Percentiles rank a stretch among this genome's conserved stretches.
phyloP scores from a whole-genome alignment of 2,797 vertebrate species.

The Chiroxiphia lanceolata region DNA sequence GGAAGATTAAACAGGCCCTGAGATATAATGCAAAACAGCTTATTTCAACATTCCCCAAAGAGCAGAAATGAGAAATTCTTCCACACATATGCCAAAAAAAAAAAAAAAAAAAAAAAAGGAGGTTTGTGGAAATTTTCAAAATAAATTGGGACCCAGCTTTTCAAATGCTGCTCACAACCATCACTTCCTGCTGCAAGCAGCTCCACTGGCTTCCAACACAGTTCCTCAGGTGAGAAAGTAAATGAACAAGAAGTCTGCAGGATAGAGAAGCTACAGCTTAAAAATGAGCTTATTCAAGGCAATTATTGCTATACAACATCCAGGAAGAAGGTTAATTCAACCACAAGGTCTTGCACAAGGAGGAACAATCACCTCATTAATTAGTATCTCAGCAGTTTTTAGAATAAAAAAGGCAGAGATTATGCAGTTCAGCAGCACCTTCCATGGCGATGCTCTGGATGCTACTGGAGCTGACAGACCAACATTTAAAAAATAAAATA shows the following conservation, averaged over 20 bases:
- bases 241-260: not conserved
- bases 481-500: not conserved
- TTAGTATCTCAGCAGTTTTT: constrained; percentile 2
- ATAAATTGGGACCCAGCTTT: not conserved
- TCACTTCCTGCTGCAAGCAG: not conserved
- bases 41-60: constrained; percentile 38
- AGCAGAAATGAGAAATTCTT: constrained; percentile 24
- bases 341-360: not conserved
- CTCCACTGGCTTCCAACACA: not conserved
- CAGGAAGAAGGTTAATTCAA: not conserved
- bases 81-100: not conserved
- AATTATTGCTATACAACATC: not conserved
- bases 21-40: constrained; percentile 49
- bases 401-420: not conserved
- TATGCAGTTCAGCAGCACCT: not conserved
- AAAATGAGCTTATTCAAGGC: not conserved
- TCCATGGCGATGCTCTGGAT: not conserved
- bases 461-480: not conserved
- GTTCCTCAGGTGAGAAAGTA: not conserved
- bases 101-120: not conserved
- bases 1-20: constrained; percentile 52
- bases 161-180: not conserved
- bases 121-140: constrained; percentile 1
- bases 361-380: constrained; percentile 11
- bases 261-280: not conserved